A percentile compares a stretch with the other conserved stretches of the same genome.
phyloP scores from a whole-genome alignment of 2,797 vertebrate species.

The Acomys russatus region DNA sequence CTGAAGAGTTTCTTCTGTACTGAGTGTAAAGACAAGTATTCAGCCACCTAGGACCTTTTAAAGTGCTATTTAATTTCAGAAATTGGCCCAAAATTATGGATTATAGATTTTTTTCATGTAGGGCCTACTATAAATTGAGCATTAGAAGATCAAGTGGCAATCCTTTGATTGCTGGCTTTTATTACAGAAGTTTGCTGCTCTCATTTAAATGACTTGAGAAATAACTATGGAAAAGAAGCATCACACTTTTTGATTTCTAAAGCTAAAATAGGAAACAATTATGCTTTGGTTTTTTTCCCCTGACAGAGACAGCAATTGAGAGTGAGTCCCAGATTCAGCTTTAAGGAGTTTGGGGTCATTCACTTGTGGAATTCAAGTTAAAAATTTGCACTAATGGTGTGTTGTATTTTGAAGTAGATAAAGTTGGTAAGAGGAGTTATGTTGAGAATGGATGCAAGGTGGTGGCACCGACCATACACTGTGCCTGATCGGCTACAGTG shows the following conservation, averaged over 20 bases:
- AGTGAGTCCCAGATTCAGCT: neutral
- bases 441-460: too few relatives aligned
- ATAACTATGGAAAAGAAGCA: neutral
- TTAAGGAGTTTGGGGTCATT: neutral
- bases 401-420: neutral
- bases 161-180: conserved; percentile 37
- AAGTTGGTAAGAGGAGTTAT: neutral
- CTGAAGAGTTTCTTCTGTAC: conserved; percentile 53
- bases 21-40: conserved; percentile 61
- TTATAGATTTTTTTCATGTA: conserved; percentile 10
- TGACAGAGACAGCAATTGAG: neutral
- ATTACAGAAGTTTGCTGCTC: conserved; percentile 35
- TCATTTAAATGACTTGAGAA: conserved; percentile 62
- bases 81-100: conserved; percentile 46
- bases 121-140: conserved; percentile 12
- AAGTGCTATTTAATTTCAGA: conserved; percentile 63
- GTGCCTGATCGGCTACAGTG: too few relatives aligned
- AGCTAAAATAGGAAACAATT: neutral
- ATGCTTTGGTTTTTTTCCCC: neutral
- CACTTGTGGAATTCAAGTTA: neutral
- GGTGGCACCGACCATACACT: too few relatives aligned
- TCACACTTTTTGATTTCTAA: conserved; percentile 26
- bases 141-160: conserved; percentile 53
- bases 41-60: conserved; percentile 58
- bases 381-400: neutral